Base-by-base conservation (phyloP, 23 tunicate species). In the Halocynthia aurantium region DNA sequence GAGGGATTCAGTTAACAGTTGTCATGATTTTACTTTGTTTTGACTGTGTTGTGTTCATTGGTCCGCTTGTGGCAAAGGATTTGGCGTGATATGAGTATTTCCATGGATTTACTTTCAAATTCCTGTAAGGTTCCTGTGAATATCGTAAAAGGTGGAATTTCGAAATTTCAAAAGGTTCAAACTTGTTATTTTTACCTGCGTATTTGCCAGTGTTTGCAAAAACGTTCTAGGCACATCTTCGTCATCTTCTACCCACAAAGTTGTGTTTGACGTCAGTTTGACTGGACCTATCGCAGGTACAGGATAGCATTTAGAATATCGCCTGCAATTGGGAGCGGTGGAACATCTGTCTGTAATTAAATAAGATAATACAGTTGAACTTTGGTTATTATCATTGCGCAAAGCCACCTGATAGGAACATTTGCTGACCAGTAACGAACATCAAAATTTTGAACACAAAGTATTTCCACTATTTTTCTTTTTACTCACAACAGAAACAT, bases 51-150 rank as follows among this genome's bases (percentile, higher is more conserved):
- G 70, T 65, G 10, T 65, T 65, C 19, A 49, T 40, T 65, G 5
- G 70, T 65, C 31, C 6, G 0, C 49, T 10, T 0, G 51, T 55
- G 69, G 75, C 52, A 81, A 81, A 81, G 9, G 82, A 84, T 54
- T 84, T 75, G 19, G 93, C 83, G 50, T 82, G 83, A 74, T 81
- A 87, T 49, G 93, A 87, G 55, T 87, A 87, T 67, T 56, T 75
- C 93, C 93, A 87, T 15, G 93, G 86, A 22, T 81, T 82, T 7
- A 73, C 82, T 49, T 76, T 61, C 15, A 75, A 51, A 57, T 71
- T 31, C 44, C 44, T 31, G 1, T 1, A 62, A 0, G 77, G 84
- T 71, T 81, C 70, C 84, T 81, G 56, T 56, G 6, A 31, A 31
- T 0, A 31, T n/a, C 1, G 44, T 31, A 4, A 31, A 31, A 31